Evolutionary conservation across 2,888 invertebrate genomes (phyloP), one percentile per base, ranked within the genome.

Genomic region (Antheraea assamensis): DNA sequence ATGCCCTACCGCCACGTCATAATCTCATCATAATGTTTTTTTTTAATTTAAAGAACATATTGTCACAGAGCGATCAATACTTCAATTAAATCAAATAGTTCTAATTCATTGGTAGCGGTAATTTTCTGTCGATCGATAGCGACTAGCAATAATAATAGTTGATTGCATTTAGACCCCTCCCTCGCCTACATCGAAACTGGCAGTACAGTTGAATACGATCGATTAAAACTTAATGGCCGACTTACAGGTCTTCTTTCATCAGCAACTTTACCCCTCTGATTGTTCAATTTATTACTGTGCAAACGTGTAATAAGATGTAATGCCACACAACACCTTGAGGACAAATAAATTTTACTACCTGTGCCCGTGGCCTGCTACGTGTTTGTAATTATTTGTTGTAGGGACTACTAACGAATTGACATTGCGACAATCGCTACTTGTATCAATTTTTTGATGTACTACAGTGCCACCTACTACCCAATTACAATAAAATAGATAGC

Each of bases 71-170:
- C 58, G 13, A 24, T 58, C 24, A 58, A 24, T 10, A 13, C 24
- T 58, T 24, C 10, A 58, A 58, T 58, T 10, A 58, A 21, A 52
- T 52, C 17, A 15, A 58, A 58, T 58, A 24, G 24, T 64, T 58
- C 61, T 17, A 30, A 64, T 30, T 3, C 61, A 27, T 64, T 64
- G 7, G 17, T 30, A 64, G 30, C 61, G 61, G 61, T 64, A 64
- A 24, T 64, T 64, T 64, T 68, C 31, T 35, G 21, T 68, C 68
- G 35, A 68, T 68, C 31, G 68, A 68, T 68, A 35, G 19, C 13
- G 35, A 17, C 68, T 35, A 61, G 21, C 70, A 61, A 42, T 73
- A 73, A 68, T 35, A 70, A 72, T 68, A 71, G 66, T 66, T 72
- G 31, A 75, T 73, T 71, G 73, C 71, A 35, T 21, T 35, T 68